Conservation (phyloP, 2,113 vertebrate species). For the Eudyptes chrysolophus region DNA sequence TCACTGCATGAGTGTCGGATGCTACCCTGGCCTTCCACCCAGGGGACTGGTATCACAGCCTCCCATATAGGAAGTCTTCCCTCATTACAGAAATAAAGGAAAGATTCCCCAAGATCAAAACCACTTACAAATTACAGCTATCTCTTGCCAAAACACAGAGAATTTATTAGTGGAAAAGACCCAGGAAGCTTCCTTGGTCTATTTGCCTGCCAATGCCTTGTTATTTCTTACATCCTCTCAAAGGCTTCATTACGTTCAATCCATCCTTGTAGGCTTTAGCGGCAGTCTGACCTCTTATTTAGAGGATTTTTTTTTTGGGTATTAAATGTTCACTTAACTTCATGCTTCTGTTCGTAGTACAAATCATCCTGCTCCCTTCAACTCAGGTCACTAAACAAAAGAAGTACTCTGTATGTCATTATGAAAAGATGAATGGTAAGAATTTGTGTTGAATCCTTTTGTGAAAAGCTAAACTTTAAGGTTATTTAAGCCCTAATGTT, state of each 20-base stretch:
- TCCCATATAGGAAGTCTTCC: neutral
- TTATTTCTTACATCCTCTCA: neutral
- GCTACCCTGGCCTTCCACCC: neutral
- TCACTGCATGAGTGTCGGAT: neutral
- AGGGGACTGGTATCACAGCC: neutral
- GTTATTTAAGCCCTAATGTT: neutral
- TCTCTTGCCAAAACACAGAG: neutral
- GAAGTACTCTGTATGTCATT: neutral
- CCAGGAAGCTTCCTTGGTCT: neutral
- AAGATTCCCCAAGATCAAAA: constrained; percentile 17
- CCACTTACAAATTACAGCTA: neutral
- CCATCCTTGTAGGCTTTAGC: neutral
- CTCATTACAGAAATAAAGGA: neutral
- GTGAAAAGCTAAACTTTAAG: neutral
- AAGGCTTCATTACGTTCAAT: neutral
- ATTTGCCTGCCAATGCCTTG: neutral
- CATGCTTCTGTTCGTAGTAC: neutral
- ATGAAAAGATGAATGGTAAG: neutral
- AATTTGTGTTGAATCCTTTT: neutral
- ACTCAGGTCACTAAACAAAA: neutral
- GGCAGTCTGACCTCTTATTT: neutral
- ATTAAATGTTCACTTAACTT: constrained; percentile 5
- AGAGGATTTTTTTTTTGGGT: neutral
- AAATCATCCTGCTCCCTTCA: neutral
- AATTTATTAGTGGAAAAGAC: constrained; percentile 9